Evolutionary conservation across 2,888 invertebrate species (phyloP), one percentile per base, ranked within the genome.

Genomic region (Cephus rjabovi): DNA sequence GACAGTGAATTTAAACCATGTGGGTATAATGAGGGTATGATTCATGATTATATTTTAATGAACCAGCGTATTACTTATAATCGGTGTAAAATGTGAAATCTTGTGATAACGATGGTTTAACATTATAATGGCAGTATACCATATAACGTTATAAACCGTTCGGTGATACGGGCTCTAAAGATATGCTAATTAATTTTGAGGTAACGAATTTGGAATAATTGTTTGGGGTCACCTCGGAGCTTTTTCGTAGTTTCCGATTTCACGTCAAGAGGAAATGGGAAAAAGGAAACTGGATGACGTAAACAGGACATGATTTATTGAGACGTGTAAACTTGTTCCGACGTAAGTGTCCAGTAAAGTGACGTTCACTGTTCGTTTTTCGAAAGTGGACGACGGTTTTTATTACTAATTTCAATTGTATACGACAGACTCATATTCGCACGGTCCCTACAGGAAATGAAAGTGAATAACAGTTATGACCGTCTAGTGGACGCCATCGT

Each of bases 391-490:
- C 56, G 56, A 56, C 30, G 3, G 23, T 30, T 71, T 31, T 33
- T 71, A 71, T 33, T 30, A 31, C 23, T 71, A 34, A 71, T 71
- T 31, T 71, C 71, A 71, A 31, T 71, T 71, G 12, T 31, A 31
- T 71, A 71, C 12, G 33, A 31, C 31, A 71, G 71, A 31, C 31
- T 71, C 12, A 12, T 71, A 31, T 34, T 12, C 6, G 71, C 34
- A 15, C 9, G 12, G 23, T 56, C 3, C 15, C 23, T 56, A 23
- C 2, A 56, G 74, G 6, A 35, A 23, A 34, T 6, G n/a, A 15
- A 15, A 35, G 12, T 74, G 74, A 34, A 74, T 35, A 74, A 74
- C 74, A 34, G 35, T 74, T 74, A 74, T 74, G n/a, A 15, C 2
- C n/a, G 34, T 23, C 35, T 15, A 74, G 35, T 34, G 74, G 74